phyloP scores from a whole-genome alignment of 2,888 invertebrate genomes.

The Caenorhabditis sulstoni region DNA sequence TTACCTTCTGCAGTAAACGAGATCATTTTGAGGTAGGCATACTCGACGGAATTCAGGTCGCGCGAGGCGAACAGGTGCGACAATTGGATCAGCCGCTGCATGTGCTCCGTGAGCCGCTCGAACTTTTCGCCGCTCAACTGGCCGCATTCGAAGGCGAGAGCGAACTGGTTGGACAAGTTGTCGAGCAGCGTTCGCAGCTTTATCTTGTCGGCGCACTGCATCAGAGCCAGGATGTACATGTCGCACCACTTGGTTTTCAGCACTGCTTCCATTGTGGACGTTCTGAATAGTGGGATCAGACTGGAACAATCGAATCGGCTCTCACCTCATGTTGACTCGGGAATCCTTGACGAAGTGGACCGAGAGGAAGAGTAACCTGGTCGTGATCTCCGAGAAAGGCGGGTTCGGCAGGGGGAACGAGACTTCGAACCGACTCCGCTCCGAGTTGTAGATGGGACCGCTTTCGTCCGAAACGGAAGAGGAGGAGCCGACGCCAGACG shows the following conservation, averaged over 20 bases:
- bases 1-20: slow-evolving; percentile 77
- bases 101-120: slow-evolving; percentile 63
- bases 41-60: slow-evolving; percentile 74
- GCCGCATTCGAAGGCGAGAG: slow-evolving; percentile 85
- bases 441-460: slow-evolving; percentile 67
- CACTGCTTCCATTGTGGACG: slow-evolving; percentile 87
- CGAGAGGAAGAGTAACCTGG: slow-evolving; percentile 90
- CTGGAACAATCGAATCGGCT: slow-evolving; percentile 84
- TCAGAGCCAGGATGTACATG: slow-evolving; percentile 91
- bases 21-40: slow-evolving; percentile 79
- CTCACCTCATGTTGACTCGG: slow-evolving; percentile 83
- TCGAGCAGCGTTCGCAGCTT: slow-evolving; percentile 85
- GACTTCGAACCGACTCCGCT: slow-evolving; percentile 85
- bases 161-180: slow-evolving; percentile 89
- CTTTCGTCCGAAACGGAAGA: slow-evolving; percentile 65
- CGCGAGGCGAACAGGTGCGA: slow-evolving; percentile 62
- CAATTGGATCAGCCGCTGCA: slow-evolving; percentile 59
- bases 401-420: slow-evolving; percentile 87
- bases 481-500: slow-evolving; percentile 65
- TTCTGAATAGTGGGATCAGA: slow-evolving; percentile 84
- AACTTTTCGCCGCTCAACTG: slow-evolving; percentile 80
- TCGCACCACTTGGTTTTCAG: slow-evolving; percentile 94
- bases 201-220: slow-evolving; percentile 89
- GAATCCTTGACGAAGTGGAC: slow-evolving; percentile 91
- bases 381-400: slow-evolving; percentile 93